Evolutionary conservation across 1,140 invertebrate genomes (phyloP), one percentile per base, ranked within the genome.

Genomic region (Trypoxylus dichotomus): DNA sequence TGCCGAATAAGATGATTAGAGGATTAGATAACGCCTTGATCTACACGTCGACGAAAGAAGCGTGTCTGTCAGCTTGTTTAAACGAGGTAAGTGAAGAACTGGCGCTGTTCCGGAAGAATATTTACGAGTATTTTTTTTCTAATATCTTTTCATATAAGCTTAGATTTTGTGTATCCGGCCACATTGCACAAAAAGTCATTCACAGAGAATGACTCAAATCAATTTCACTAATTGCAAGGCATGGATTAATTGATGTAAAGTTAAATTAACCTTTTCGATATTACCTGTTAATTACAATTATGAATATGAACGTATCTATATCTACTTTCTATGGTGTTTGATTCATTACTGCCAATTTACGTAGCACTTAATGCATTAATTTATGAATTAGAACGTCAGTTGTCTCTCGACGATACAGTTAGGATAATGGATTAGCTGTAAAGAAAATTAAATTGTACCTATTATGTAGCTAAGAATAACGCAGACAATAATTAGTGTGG

Each of bases 31-130:
- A 97, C 83, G 95, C 95, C 13, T 89, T 96, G 37, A 96, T 97
- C 83, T 97, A 97, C 86, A 96, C 95, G 0, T 96, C 95, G 27
- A 96, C 95, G 41, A 97, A 97, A 85, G 96, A 97, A 88, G 95
- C 95, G 54, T 98, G 96, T 85, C 88, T 97, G 8, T 94, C 95
- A 15, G 93, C 96, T 11, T 98, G 96, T 86, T 88, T 97, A 13
- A 97, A 96, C 84, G 96, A 98, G 90, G 93, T 94, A 88, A 88
- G 72, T 68, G 8, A 54, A 19, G 15, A 27, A 24, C 24, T 24
- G 2, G 8, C 5, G 1, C 24, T 27, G 25, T 10, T 29, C 27
- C 21, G 19, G 2, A 10, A 27, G 11, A 68, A 3, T 24, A 3
- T 27, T 68, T 24, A 68, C 32, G 0, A n/a, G n/a, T n/a, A n/a